Evolutionary conservation across 2,797 vertebrate genomes (phyloP), one percentile per base, ranked within the genome.

Genomic region (Chelonia mydas): DNA sequence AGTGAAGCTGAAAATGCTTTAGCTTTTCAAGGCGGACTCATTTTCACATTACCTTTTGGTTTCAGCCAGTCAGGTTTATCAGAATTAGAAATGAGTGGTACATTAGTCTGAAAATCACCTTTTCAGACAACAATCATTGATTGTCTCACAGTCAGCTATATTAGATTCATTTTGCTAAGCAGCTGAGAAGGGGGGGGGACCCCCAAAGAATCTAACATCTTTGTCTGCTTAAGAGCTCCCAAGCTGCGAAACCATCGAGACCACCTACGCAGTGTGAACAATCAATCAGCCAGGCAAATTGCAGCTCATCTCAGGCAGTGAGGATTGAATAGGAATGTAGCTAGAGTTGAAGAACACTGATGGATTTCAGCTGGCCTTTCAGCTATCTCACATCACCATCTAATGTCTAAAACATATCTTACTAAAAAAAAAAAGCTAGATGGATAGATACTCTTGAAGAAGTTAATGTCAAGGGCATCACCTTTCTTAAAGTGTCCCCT

Each of bases 1-100:
- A 93, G 74, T 1, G 51, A 92, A 94, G 49, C 2, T 33, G 41
- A 92, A 95, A 83, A 88, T 6, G 25, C 5, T 1, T 17, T 57
- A 4, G 54, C 81, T 88, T n/a, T n/a, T 41, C 13, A 92, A 95
- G 19, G 1, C 8, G 68, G 0, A 8, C 57, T 87, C 10, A 51
- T 88, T 94, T 90, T 80, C 28, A 65, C 5, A n/a, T 89, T 95
- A 93, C 86, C 23, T 82, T 11, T 88, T 80, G 23, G 76, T 87
- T 93, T 54, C 16, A 49, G 2, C 3, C 3, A 0, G 0, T 80
- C 89, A 83, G 57, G 37, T 72, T 6, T 68, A 81, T 2, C 27
- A 79, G 33, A 92, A 92, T 74, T 37, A 93, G 33, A 37, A 92
- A 72, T 28, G 28, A 90, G 9, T 5, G 53, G 33, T 31, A 74